Base-by-base conservation (phyloP, 1,140 invertebrate genomes). In the Drosophila nasuta region DNA sequence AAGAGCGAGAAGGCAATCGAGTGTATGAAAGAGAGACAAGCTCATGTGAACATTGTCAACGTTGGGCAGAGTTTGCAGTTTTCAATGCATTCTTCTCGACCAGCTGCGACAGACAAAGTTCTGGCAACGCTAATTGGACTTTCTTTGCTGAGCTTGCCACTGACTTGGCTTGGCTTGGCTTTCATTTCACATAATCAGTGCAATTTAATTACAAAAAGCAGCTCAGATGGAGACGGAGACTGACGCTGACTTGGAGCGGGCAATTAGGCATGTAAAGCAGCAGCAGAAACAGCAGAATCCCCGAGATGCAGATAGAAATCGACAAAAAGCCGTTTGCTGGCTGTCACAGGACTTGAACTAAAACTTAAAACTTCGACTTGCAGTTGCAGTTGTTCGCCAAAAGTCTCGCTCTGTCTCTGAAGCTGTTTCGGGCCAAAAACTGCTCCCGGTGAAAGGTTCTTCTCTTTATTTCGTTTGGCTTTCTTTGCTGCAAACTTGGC, bases 241-340 rank as follows among this genome's bases (percentile, higher is more conserved):
- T 38, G 35, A 38, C 35, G 35, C 35, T 38, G 35, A 38, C 35
- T 38, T 10, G 35, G 8, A 38, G 35, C 35, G 62, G 76, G 85
- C 83, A 88, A 88, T 88, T 88, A 88, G 83, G 77, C 83, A 88
- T 88, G 83, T 88, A 88, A 88, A 88, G 71, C 82, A 88, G 83
- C 52, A 46, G 46, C 59, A 88, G 83, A 48, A 46, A 43, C 59
- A 54, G 13, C 15, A 43, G 48, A 43, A 54, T 43, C 8, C 30
- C 2, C 17, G 1, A 58, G 35, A 28, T 43, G 15, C 38, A 78
- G 83, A 88, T 88, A 79, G 62, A 65, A 81, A 88, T 88, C 85
- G 52, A 46, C 62, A 68, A 65, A 25, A 67, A 72, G 57, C 25
- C 48, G 46, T 57, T 46, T 15, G 48, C 38, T 17, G 41, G 63